Evolutionary conservation across 2,113 vertebrate genomes (phyloP).

Genomic region (Pollimyrus isidori): DNA sequence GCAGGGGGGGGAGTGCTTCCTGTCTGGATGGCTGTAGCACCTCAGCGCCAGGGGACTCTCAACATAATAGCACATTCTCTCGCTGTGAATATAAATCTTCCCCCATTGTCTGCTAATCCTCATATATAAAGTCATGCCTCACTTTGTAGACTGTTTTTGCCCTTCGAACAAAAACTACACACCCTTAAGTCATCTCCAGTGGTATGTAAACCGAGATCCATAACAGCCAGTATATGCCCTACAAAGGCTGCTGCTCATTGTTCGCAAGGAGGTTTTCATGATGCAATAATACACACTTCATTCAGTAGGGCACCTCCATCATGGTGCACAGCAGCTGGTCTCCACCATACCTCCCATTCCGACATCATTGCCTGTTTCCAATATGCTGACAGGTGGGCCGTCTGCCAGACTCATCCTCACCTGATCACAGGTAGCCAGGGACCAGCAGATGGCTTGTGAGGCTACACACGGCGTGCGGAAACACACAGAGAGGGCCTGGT

Average conservation of each 20-base stretch:
- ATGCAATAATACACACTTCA: neutral
- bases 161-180: constrained; percentile 10
- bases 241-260: neutral
- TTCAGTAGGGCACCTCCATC: neutral
- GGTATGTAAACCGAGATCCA: constrained; percentile 2
- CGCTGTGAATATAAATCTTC: constrained; percentile 11
- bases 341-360: neutral
- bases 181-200: constrained; percentile 5
- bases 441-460: neutral
- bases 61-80: constrained; percentile 10
- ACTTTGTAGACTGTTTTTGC: constrained; percentile 9
- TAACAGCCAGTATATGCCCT: constrained; percentile 2
- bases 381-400: neutral
- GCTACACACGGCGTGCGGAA: neutral
- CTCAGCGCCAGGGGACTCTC: neutral
- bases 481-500: neutral
- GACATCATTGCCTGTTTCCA: neutral
- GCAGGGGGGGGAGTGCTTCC: neutral
- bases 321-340: neutral
- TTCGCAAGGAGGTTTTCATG: neutral
- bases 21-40: neutral
- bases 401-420: neutral
- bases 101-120: constrained; percentile 10
- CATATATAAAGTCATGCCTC: constrained; percentile 14
- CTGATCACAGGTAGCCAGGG: neutral